phyloP scores from a whole-genome alignment of 2,888 invertebrate genomes.

The Schizaphis graminum region DNA sequence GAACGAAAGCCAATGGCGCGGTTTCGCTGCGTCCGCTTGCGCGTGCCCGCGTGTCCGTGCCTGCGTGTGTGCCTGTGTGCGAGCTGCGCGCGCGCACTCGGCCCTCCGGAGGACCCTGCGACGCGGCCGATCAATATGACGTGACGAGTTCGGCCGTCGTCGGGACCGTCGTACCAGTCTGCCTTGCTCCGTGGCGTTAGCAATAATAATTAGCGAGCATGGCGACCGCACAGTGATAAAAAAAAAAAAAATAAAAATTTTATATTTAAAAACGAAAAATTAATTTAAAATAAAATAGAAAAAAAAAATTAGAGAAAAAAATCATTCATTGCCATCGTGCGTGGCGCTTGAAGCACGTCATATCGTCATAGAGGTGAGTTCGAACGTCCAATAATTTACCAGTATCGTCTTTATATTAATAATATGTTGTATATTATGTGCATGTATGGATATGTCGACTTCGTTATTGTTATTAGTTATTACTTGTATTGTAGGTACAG shows the following conservation, averaged over 20 bases:
- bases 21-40: not conserved
- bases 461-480: not conserved
- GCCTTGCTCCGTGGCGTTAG: constrained; percentile 35
- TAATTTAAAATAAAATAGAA: too few species aligned
- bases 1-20: not conserved
- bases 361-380: not conserved
- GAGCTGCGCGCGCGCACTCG: constrained; percentile 19
- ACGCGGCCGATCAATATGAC: constrained; percentile 48
- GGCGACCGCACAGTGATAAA: constrained; percentile 38
- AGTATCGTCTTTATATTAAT: not conserved
- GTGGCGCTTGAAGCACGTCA: not conserved
- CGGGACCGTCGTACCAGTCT: constrained; percentile 53
- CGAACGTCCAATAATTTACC: not conserved
- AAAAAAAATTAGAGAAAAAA: not conserved
- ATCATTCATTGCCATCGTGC: not conserved
- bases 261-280: too few species aligned
- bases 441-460: not conserved
- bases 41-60: not conserved
- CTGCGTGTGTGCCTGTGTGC: not conserved
- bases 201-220: constrained; percentile 47
- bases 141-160: constrained; percentile 39
- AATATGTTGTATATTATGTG: not conserved
- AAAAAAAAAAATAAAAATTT: not conserved
- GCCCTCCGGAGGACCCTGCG: constrained; percentile 18
- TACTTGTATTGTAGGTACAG: not conserved